Conservation (phyloP, 2,888 invertebrate genomes). For the Oegoconia quadripuncta region DNA sequence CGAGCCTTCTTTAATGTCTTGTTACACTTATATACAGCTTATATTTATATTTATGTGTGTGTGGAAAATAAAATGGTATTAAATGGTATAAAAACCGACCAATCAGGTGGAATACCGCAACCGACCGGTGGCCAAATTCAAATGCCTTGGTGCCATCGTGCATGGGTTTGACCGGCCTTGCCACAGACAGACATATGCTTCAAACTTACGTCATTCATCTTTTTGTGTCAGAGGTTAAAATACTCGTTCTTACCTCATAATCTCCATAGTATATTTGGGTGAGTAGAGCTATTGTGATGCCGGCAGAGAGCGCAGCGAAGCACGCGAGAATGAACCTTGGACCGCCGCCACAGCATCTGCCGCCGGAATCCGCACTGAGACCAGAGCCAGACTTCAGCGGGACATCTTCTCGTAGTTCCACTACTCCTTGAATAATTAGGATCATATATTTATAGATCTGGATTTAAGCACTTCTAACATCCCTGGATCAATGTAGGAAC, state of each 20-base stretch:
- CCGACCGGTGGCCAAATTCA: too few relatives aligned
- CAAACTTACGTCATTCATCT: neutral
- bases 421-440: constrained; percentile 41
- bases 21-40: too few relatives aligned
- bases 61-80: too few relatives aligned
- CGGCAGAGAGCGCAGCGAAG: constrained; percentile 82
- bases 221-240: neutral
- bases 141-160: too few relatives aligned
- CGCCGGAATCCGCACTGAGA: constrained; percentile 27
- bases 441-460: constrained; percentile 6
- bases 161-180: too few relatives aligned
- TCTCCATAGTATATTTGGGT: constrained; percentile 86
- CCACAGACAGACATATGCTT: too few relatives aligned
- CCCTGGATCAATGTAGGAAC: too few relatives aligned
- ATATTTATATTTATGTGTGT: too few relatives aligned
- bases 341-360: constrained; percentile 65
- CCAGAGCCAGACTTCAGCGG: constrained; percentile 66
- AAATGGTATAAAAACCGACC: too few relatives aligned
- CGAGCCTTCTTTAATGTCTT: too few relatives aligned
- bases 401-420: constrained; percentile 78
- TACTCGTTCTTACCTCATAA: constrained; percentile 79
- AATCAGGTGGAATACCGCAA: too few relatives aligned
- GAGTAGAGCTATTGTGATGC: constrained; percentile 85
- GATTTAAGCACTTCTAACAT: too few relatives aligned
- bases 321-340: constrained; percentile 82